phyloP scores from a whole-genome alignment of 2,113 vertebrate genomes.

The Ornithorhynchus anatinus region DNA sequence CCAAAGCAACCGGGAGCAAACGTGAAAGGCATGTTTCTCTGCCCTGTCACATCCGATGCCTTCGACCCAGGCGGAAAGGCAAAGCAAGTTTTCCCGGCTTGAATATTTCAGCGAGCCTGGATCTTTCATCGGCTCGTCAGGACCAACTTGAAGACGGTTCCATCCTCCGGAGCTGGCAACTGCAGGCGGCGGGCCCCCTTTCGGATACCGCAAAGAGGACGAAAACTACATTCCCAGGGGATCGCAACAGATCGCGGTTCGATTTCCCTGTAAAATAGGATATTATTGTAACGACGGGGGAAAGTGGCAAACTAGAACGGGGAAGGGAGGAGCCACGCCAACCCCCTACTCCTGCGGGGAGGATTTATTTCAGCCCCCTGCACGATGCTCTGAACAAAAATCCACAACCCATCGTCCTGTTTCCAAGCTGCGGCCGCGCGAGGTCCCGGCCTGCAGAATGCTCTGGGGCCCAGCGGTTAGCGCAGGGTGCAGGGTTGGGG shows the following conservation, averaged over 20 bases:
- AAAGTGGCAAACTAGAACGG: neutral
- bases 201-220: slow-evolving; percentile 49
- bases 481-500: no score
- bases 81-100: slow-evolving; percentile 45
- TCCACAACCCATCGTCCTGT: slow-evolving; percentile 47
- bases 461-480: no score
- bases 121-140: slow-evolving; percentile 41
- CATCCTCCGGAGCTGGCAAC: slow-evolving; percentile 35
- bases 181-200: slow-evolving; percentile 46
- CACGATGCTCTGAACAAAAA: slow-evolving; percentile 61
- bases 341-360: slow-evolving; percentile 25
- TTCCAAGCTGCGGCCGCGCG: no score
- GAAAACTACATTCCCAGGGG: slow-evolving; percentile 42
- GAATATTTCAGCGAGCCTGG: slow-evolving; percentile 42
- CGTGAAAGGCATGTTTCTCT: slow-evolving; percentile 64
- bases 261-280: slow-evolving; percentile 32
- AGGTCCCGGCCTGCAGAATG: slow-evolving; percentile 35
- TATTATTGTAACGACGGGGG: neutral
- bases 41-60: slow-evolving; percentile 53
- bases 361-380: slow-evolving; percentile 57
- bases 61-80: slow-evolving; percentile 18
- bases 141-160: slow-evolving; percentile 33
- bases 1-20: slow-evolving; percentile 64
- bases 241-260: neutral
- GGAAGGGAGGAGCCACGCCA: slow-evolving; percentile 23